Base-by-base conservation (phyloP, 2,797 vertebrate genomes). In the Melanotaenia maccullochi region DNA sequence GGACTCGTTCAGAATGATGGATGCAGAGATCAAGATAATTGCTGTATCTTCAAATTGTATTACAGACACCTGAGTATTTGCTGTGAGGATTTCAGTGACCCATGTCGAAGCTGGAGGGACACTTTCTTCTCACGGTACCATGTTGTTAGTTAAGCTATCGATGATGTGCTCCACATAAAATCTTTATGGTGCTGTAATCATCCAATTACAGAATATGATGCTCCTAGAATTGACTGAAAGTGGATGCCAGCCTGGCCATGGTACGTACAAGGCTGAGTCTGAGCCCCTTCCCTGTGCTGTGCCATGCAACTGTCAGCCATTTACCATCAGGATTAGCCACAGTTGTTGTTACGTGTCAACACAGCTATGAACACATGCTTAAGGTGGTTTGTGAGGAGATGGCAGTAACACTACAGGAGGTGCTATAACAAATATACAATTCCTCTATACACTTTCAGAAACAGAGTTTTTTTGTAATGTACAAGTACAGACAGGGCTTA, bases 301-400 rank as follows among this genome's bases (percentile, higher is more conserved):
- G 87, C 85, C 83, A 83, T 66, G 54, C 86, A 91, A 82, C 89
- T 90, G 88, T 88, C 89, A 88, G 79, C 79, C 74, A 67, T 92
- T 93, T 85, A 92, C 90, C 86, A 81, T 92, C 76, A 82, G 81
- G 90, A 90, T 93, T 83, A 89, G 83, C 78, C 59, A 61, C 91
- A 93, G 93, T 91, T 92, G 90, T 75, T 89, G 82, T 85, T 65
- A 81, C 28, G 60, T 85, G 90, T 93, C 92, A 94, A 83, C 86
- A 79, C 85, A 57, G 88, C 88, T 84, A 76, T 92, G 92, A 92
- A 90, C 91, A 91, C 93, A 87, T 91, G 87, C 78, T 90, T 81
- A 85, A 79, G 70, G 71, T 81, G 75, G 54, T 12, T 64, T 60
- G 49, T 51, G 76, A 62, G 54, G 42, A 68, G 22, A 42, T 33